A percentile compares a stretch with the other conserved stretches of the same genome.
phyloP scores from a whole-genome alignment of 1,140 invertebrate species.

The Papilio aristodemus region DNA sequence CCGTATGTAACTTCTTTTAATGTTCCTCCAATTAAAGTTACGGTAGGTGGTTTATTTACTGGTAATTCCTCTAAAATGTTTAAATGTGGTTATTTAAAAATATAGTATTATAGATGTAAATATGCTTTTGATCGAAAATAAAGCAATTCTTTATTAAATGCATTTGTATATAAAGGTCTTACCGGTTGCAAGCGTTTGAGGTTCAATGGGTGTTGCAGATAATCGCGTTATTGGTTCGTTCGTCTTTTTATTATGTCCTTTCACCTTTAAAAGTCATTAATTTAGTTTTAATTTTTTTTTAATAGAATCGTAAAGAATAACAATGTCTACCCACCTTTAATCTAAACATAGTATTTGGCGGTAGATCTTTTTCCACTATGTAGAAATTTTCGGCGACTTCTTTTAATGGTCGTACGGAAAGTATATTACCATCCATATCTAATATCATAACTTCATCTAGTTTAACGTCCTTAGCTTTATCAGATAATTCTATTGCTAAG shows the following conservation, averaged over 20 bases:
- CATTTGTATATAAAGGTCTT: neutral
- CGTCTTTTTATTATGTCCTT: conserved; percentile 38
- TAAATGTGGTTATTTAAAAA: neutral
- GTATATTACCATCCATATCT: conserved; percentile 41
- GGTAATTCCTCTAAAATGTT: conserved; percentile 15
- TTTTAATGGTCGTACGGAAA: conserved; percentile 37
- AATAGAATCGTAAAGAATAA: neutral
- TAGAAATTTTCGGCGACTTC: conserved; percentile 48
- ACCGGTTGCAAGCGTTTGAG: conserved; percentile 42
- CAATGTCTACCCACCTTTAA: conserved; percentile 45
- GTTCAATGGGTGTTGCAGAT: conserved; percentile 45
- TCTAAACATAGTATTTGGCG: conserved; percentile 46
- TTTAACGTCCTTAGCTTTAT: conserved; percentile 37
- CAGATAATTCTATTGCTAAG: conserved; percentile 45
- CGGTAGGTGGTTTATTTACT: conserved; percentile 34
- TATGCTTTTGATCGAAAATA: no score
- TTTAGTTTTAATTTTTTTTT: conserved; percentile 17
- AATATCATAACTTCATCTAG: conserved; percentile 43
- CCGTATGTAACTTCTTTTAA: conserved; percentile 37
- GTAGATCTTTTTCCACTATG: conserved; percentile 38
- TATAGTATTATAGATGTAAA: neutral
- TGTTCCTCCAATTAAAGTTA: conserved; percentile 38
- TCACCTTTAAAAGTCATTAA: conserved; percentile 40
- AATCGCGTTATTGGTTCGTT: conserved; percentile 42
- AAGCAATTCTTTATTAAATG: no score